Evolutionary conservation across 2,888 invertebrate species (phyloP).

Genomic region (Odiellus spinosus): DNA sequence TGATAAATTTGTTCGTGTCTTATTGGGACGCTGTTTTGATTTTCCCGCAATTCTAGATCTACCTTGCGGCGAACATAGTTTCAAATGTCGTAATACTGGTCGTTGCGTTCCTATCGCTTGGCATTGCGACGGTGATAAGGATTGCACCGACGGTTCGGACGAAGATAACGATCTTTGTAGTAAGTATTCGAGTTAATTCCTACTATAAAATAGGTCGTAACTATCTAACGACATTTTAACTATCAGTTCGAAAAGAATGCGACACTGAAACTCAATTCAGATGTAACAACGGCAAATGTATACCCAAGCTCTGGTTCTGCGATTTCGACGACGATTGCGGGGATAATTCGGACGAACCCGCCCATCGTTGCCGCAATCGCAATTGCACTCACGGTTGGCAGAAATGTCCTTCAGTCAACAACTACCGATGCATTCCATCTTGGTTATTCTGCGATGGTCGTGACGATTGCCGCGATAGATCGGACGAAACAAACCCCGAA

Average conservation of each 20-base stretch:
- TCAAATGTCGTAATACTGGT: slow-evolving; percentile 74
- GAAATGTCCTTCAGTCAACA: slow-evolving; percentile 76
- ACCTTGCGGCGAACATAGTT: slow-evolving; percentile 72
- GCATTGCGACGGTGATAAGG: slow-evolving; percentile 89
- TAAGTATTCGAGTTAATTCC: slow-evolving; percentile 1
- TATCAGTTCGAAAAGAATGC: slow-evolving; percentile 52
- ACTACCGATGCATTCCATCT: slow-evolving; percentile 90
- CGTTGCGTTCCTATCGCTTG: slow-evolving; percentile 75
- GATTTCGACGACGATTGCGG: slow-evolving; percentile 91
- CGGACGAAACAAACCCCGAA: slow-evolving; percentile 67
- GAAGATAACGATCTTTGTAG: slow-evolving; percentile 45
- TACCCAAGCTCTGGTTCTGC: slow-evolving; percentile 85
- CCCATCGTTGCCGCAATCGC: slow-evolving; percentile 66
- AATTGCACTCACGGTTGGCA: slow-evolving; percentile 93
- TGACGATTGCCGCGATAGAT: slow-evolving; percentile 78
- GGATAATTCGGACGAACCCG: slow-evolving; percentile 86
- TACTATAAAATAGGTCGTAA: slow-evolving; percentile 21
- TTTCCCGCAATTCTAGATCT: slow-evolving; percentile 33
- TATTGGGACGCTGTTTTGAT: not conserved
- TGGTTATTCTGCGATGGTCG: slow-evolving; percentile 98
- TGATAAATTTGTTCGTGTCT: too few species aligned
- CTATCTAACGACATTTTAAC: not conserved
- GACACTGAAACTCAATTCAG: slow-evolving; percentile 66
- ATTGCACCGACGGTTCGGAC: slow-evolving; percentile 62
- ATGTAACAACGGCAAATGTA: slow-evolving; percentile 83